A percentile compares a stretch with the other conserved stretches of the same genome.
Conservation (phyloP, 2,888 invertebrate genomes). For the Mylabris sibirica region DNA sequence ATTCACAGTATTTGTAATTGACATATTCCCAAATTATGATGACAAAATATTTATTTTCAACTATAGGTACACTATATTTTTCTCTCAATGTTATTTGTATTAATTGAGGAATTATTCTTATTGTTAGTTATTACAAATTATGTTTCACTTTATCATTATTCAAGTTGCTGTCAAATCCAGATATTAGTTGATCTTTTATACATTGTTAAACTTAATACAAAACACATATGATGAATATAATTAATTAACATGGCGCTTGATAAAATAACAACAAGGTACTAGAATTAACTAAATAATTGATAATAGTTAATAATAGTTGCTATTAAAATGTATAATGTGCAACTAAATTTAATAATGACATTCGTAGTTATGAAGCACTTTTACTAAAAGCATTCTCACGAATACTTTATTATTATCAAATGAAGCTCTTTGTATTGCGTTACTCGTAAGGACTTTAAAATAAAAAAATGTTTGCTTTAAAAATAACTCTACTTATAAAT, state of each 20-base stretch:
- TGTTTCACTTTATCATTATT: not conserved
- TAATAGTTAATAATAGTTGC: not conserved
- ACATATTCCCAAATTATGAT: too few relatives aligned
- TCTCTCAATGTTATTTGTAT: too few relatives aligned
- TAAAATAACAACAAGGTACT: constrained; percentile 1
- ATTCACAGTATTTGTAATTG: too few relatives aligned
- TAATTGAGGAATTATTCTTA: constrained; percentile 1
- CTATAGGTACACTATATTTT: too few relatives aligned
- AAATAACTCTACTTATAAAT: not conserved
- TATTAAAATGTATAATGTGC: not conserved
- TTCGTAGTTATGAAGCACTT: not conserved
- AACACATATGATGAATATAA: not conserved
- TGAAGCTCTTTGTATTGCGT: not conserved
- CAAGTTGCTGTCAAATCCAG: constrained; percentile 5
- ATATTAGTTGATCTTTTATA: not conserved
- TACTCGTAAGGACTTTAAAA: not conserved
- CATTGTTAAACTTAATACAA: not conserved
- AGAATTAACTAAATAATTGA: not conserved
- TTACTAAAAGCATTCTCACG: not conserved
- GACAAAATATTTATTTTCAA: too few relatives aligned
- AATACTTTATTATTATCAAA: not conserved
- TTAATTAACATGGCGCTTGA: not conserved
- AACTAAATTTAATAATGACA: not conserved
- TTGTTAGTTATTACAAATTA: constrained; percentile 33
- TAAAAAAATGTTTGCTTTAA: not conserved